Evolutionary conservation across 2,113 vertebrate genomes (phyloP).

Genomic region (Leptobrachium ailaonicum): DNA sequence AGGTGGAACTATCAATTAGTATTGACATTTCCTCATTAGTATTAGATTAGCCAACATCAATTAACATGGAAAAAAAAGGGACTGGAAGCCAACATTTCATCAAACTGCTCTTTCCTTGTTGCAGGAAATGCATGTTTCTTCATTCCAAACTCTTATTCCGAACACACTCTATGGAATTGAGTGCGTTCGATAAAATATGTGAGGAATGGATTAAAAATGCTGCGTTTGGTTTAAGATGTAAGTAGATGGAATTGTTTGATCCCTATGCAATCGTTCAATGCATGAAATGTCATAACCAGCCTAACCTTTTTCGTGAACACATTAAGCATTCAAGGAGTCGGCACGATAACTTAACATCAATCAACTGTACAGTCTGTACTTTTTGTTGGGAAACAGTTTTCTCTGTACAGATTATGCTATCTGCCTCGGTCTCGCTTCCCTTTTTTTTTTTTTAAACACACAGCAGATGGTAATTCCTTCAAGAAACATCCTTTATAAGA

Average conservation of each 20-base stretch:
- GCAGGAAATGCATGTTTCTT: neutral
- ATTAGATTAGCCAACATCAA: no score
- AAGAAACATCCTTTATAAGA: slow-evolving; percentile 1
- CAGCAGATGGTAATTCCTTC: slow-evolving; percentile 26
- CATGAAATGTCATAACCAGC: slow-evolving; percentile 30
- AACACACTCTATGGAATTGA: neutral
- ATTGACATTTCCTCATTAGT: no score
- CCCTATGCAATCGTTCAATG: slow-evolving; percentile 21
- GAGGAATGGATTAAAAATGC: slow-evolving; percentile 35
- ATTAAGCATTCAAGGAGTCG: slow-evolving; percentile 30
- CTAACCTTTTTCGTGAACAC: slow-evolving; percentile 30
- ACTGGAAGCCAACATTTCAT: no score
- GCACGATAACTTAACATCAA: slow-evolving; percentile 43
- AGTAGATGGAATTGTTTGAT: slow-evolving; percentile 30
- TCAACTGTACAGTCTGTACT: slow-evolving; percentile 15
- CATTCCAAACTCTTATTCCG: slow-evolving; percentile 2
- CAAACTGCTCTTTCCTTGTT: no score
- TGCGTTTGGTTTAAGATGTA: slow-evolving; percentile 12
- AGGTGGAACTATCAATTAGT: no score
- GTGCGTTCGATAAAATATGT: slow-evolving; percentile 12
- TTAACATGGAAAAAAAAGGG: no score
- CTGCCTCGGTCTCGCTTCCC: neutral
- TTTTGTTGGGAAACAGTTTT: slow-evolving; percentile 17
- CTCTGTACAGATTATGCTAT: slow-evolving; percentile 17
- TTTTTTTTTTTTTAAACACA: slow-evolving; percentile 3